Conservation (phyloP, 2,888 invertebrate species). For the Petrolisthes manimaculis region DNA sequence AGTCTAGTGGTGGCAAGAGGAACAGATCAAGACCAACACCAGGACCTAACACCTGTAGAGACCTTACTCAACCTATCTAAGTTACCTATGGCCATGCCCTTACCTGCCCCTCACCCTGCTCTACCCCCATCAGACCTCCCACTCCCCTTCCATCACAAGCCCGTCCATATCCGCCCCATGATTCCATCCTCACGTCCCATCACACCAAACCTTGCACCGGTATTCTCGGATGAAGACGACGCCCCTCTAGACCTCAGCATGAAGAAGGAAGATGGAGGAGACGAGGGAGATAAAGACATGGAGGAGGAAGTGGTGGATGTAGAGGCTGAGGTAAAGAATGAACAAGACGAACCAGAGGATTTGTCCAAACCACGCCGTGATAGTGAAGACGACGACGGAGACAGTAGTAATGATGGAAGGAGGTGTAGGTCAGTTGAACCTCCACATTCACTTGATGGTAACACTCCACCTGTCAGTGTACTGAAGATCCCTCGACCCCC, state of each 20-base stretch:
- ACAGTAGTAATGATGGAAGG: not conserved
- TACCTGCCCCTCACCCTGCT: constrained; percentile 45
- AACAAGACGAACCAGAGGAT: constrained; percentile 71
- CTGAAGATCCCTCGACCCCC: constrained; percentile 65
- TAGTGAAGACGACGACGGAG: not conserved
- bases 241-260: constrained; percentile 81
- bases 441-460: no score
- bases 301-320: constrained; percentile 47
- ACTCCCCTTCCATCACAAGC: constrained; percentile 47
- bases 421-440: constrained; percentile 5
- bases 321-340: constrained; percentile 33
- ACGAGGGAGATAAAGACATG: constrained; percentile 44
- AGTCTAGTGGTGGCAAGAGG: constrained; percentile 49
- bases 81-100: constrained; percentile 59
- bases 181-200: constrained; percentile 32
- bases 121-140: constrained; percentile 42
- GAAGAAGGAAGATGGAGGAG: constrained; percentile 70
- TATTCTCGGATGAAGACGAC: constrained; percentile 60
- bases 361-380: constrained; percentile 68
- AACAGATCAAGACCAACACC: constrained; percentile 41
- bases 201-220: constrained; percentile 38
- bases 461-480: constrained; percentile 70
- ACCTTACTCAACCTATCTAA: constrained; percentile 64
- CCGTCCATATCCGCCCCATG: constrained; percentile 30
- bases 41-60: constrained; percentile 65